Conservation (phyloP, 2,113 vertebrate species). For the Gobiocypris rarus region DNA sequence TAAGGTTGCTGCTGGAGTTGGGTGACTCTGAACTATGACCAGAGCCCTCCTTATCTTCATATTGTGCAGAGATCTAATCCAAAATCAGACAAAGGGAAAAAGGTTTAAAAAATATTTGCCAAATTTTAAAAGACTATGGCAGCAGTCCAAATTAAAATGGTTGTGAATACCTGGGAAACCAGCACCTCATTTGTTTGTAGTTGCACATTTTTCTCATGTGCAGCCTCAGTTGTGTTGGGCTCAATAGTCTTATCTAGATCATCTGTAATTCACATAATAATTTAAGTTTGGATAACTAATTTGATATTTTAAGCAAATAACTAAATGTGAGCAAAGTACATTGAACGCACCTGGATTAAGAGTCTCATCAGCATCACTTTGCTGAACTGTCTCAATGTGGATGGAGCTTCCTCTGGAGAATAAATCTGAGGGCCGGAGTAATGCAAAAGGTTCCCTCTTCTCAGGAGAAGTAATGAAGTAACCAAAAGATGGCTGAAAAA, state of each 20-base stretch:
- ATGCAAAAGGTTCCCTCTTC: conserved; percentile 86
- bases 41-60: conserved; percentile 45
- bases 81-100: conserved; percentile 39
- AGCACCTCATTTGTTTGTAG: conserved; percentile 52
- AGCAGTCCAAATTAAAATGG: neutral
- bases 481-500: conserved; percentile 91
- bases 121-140: neutral
- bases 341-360: conserved; percentile 76
- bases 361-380: conserved; percentile 72
- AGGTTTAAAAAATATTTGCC: neutral
- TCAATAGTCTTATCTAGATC: conserved; percentile 75
- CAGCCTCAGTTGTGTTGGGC: conserved; percentile 60
- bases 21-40: conserved; percentile 42
- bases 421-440: conserved; percentile 79
- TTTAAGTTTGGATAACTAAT: too few relatives aligned
- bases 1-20: conserved; percentile 67
- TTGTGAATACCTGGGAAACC: conserved; percentile 52
- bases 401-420: conserved; percentile 60
- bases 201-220: conserved; percentile 59
- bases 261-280: conserved; percentile 68
- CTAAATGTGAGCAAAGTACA: neutral
- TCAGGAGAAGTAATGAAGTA: conserved; percentile 93
- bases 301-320: neutral
- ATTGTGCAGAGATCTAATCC: neutral
- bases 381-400: conserved; percentile 64